Evolutionary conservation across 2,113 vertebrate genomes (phyloP).

Genomic region (Poeciliopsis occidentalis): DNA sequence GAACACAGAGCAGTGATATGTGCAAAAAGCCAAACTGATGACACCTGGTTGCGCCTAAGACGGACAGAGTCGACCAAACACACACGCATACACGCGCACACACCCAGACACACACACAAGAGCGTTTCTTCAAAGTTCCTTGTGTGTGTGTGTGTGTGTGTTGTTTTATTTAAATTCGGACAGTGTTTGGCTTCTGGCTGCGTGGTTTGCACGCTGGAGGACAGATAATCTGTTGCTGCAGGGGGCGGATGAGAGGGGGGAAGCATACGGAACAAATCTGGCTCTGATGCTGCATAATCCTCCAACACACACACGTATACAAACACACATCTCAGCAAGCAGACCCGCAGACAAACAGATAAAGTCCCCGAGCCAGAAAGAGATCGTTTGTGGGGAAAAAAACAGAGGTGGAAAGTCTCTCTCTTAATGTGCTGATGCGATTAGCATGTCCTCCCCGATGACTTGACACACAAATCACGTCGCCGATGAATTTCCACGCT

Average conservation of each 20-base stretch:
- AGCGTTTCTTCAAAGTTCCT: neutral
- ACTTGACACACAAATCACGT: conserved; percentile 28
- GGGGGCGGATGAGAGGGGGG: neutral
- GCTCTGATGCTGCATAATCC: conserved; percentile 66
- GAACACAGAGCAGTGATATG: conserved; percentile 37
- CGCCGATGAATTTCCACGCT: neutral
- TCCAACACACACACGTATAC: conserved; percentile 22
- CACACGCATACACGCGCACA: conserved; percentile 9
- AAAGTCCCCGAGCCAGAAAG: conserved; percentile 19
- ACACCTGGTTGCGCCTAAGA: conserved; percentile 21
- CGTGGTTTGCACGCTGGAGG: conserved; percentile 37
- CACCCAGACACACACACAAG: conserved; percentile 15
- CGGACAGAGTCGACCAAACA: conserved; percentile 25
- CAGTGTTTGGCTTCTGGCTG: conserved; percentile 24
- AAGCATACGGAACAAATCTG: conserved; percentile 70
- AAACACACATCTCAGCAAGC: conserved; percentile 17
- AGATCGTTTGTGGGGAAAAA: conserved; percentile 5
- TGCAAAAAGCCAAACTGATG: conserved; percentile 29
- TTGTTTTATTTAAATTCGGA: conserved; percentile 37
- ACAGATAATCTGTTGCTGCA: conserved; percentile 61
- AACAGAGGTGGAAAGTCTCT: conserved; percentile 23
- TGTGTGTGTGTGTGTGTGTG: neutral
- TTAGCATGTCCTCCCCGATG: conserved; percentile 17
- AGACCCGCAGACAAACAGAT: conserved; percentile 23
- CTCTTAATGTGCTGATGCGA: conserved; percentile 25